phyloP scores from a whole-genome alignment of 1,140 invertebrate species.

The Heliconius congener region DNA sequence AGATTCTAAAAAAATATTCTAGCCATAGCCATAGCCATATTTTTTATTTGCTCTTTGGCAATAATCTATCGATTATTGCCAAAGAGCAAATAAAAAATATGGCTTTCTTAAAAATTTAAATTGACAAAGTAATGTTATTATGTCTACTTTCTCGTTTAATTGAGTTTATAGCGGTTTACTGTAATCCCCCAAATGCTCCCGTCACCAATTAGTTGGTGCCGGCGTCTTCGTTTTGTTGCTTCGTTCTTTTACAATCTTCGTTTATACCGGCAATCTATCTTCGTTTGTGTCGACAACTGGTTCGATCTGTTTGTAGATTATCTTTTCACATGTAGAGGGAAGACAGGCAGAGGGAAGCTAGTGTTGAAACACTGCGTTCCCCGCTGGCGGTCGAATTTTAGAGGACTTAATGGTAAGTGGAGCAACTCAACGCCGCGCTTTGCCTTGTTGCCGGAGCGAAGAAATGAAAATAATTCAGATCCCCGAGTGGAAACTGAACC shows the following conservation, averaged over 20 bases:
- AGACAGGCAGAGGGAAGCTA: too few species aligned
- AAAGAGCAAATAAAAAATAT: background rate
- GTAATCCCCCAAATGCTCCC: constrained; percentile 34
- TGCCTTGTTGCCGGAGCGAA: too few species aligned
- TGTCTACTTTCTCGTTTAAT: constrained; percentile 38
- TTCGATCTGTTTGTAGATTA: constrained; percentile 19
- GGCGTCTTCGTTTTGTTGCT: constrained; percentile 14
- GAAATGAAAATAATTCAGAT: too few species aligned
- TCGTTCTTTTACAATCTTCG: constrained; percentile 39
- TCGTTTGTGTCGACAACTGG: constrained; percentile 38
- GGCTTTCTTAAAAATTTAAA: background rate
- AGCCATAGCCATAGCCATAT: too few species aligned
- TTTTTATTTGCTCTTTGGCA: too few species aligned
- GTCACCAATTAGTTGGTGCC: constrained; percentile 51
- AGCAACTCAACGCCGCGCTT: too few species aligned
- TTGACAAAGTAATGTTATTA: constrained; percentile 17
- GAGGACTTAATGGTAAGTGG: too few species aligned
- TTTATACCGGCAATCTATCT: constrained; percentile 43
- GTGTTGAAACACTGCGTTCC: too few species aligned
- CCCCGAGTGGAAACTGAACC: too few species aligned
- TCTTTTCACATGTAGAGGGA: background rate
- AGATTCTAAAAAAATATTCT: too few species aligned
- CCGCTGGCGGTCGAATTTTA: too few species aligned
- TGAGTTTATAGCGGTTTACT: constrained; percentile 34
- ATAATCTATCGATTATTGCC: too few species aligned